Base-by-base conservation (phyloP, 2,888 invertebrate species). In the Sericinus montela region DNA sequence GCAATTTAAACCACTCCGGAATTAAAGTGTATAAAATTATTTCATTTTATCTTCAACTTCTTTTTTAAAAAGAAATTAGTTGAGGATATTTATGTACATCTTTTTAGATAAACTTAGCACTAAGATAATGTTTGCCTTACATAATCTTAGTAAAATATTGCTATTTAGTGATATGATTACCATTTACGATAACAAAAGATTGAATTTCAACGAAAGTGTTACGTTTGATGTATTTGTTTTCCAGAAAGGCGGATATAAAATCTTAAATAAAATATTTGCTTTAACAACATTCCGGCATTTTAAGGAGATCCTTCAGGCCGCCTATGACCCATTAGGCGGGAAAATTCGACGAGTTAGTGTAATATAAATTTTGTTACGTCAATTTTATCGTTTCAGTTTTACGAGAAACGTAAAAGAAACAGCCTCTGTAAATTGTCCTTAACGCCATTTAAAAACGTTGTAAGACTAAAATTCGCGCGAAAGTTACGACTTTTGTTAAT, bases 291-390 rank as follows among this genome's bases (percentile, higher is more conserved):
- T 28, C 40, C 35, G 40, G 34, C 49, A 41, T 50, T 50, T 50
- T 41, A 45, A 40, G 49, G 36, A 29, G 45, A 40, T 41, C 40
- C 36, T 30, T 41, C 34, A 23, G 35, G 35, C 40, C 49, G 49
- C 49, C 45, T 41, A 45, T 50, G 45, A 45, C 25, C 49, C 40
- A 45, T 44, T 50, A 50, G 45, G 40, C 11, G 40, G 7, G 49
- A 40, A 45, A 45, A 50, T 45, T 50, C 44, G 29, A 43, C 42
- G 40, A 50, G 44, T 45, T 49, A 45, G 49, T 45, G 29, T 45
- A 40, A 50, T 50, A 50, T 50, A 45, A 50, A 50, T 40, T 49
- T 49, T 50, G 45, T 50, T 50, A 45, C 30, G 49, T 40, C 11
- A 40, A 48, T 40, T 50, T 50, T 45, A 45, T 44, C 49, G 36